Conservation (phyloP, 2,888 invertebrate species). For the Lasioglossum marginatum region DNA sequence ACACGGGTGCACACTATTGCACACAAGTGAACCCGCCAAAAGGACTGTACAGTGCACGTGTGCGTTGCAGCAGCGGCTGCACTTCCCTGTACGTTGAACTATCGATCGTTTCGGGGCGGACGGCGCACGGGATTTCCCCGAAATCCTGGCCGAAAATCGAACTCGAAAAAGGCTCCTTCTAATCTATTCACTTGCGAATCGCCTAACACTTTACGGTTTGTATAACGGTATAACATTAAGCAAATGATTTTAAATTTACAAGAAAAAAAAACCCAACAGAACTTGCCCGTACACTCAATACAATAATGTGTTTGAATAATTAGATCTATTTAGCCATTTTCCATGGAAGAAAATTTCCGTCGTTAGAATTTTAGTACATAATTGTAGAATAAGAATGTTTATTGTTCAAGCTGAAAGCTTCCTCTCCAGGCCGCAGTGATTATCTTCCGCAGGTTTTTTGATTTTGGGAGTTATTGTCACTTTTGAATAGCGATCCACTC, state of each 20-base stretch:
- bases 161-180: not conserved
- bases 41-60: slow-evolving; percentile 61
- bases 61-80: slow-evolving; percentile 66
- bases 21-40: slow-evolving; percentile 38
- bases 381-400: not conserved
- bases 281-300: too few relatives aligned
- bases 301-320: not conserved
- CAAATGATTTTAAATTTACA: too few relatives aligned
- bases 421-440: not conserved
- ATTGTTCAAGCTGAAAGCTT: not conserved
- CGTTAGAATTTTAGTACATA: not conserved
- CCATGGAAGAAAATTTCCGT: too few relatives aligned
- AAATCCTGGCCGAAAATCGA: not conserved
- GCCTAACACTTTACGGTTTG: too few relatives aligned
- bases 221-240: too few relatives aligned
- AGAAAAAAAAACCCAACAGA: too few relatives aligned
- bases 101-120: slow-evolving; percentile 76
- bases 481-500: not conserved
- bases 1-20: not conserved
- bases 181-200: not conserved
- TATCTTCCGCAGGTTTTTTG: not conserved
- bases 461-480: not conserved
- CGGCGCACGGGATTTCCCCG: slow-evolving; percentile 8
- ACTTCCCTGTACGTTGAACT: slow-evolving; percentile 83
- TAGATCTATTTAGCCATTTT: too few relatives aligned